Evolutionary conservation across 2,113 vertebrate genomes (phyloP), one percentile per base, ranked within the genome.

Genomic region (Siphamia tubifer): DNA sequence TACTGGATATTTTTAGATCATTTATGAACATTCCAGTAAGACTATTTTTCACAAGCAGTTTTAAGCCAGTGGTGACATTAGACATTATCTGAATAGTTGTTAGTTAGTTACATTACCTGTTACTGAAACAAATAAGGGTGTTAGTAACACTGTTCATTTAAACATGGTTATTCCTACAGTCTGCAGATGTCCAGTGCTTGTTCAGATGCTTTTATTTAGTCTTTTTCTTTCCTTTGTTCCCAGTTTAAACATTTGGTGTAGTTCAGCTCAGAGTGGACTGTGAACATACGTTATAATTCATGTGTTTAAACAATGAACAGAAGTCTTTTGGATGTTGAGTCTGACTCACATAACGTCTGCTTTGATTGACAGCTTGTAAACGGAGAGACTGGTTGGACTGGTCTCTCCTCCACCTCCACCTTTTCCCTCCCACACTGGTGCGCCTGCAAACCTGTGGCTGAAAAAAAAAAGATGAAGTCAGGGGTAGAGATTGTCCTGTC

Each of bases 341-440:
- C n/a, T n/a, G n/a, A n/a, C n/a, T n/a, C 38, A 54, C 62, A 60
- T 63, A 27, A 36, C 47, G 53, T 62, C 45, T 20, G 0, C 6
- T 45, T 24, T 69, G 75, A 82, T 13, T 58, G 74, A 35, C 61
- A 27, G 60, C 19, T 13, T 9, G 67, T 76, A 65, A 79, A 79
- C 67, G 65, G 16, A 23, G 23, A 44, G 72, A 85, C 87, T 53
- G 74, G 87, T 89, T 56, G 1, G 48, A 85, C 87, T 9, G 70
- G 87, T 53, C 57, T 35, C 58, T 40, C 48, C 67, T 60, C 40
- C 16, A 27, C 32, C 49, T 20, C 12, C 42, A 16, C 71, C 38
- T 39, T 58, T 54, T 38, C 44, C 52, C 72, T 43, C 78, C 72
- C 67, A 79, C 77, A 30, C 72, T 35, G 39, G n/a, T 7, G 45